Base-by-base conservation (phyloP, 2,113 vertebrate genomes). In the Rhinichthys klamathensis region DNA sequence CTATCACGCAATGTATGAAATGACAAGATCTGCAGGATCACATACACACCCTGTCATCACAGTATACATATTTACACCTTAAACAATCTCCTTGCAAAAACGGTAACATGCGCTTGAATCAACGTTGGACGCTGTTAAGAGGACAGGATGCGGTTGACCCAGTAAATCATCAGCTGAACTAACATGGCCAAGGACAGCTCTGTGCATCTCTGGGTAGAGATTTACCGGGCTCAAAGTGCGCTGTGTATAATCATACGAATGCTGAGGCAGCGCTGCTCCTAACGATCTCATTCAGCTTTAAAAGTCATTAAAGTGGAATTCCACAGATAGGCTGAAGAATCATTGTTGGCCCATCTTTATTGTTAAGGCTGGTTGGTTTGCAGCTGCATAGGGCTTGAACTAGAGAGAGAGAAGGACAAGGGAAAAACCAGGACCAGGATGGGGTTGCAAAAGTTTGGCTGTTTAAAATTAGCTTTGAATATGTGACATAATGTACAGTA, bases 201-300 rank as follows among this genome's bases (percentile, higher is more conserved):
- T 35, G 86, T 83, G 90, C 79, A 86, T 88, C 86, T 90, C 85
- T 73, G 16, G 27, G 10, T 18, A 58, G 61, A 92, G 90, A 90
- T 92, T 86, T 92, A 88, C 86, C 30, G 58, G 30, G 49, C 32
- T 54, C 67, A 56, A 51, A 27, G 75, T 58, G 84, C 18, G 54
- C 82, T 84, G 77, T 80, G 89, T 91, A 91, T 91, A 91, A 92
- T 91, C 84, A 87, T 70, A 86, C 83, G 85, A 90, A 69, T 86
- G 89, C 93, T 92, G 89, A 93, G 80, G 87, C 89, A 92, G 92
- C 90, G 84, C 18, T 77, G 49, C 67, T 88, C 84, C 72, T 90
- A 88, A 90, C 80, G 87, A 90, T 90, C 90, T 88, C 89, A 88
- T 91, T 89, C 90, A 90, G 89, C 91, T 90, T 90, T 89, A 92